phyloP scores from a whole-genome alignment of 2,113 vertebrate genomes.

The Rhea americana region DNA sequence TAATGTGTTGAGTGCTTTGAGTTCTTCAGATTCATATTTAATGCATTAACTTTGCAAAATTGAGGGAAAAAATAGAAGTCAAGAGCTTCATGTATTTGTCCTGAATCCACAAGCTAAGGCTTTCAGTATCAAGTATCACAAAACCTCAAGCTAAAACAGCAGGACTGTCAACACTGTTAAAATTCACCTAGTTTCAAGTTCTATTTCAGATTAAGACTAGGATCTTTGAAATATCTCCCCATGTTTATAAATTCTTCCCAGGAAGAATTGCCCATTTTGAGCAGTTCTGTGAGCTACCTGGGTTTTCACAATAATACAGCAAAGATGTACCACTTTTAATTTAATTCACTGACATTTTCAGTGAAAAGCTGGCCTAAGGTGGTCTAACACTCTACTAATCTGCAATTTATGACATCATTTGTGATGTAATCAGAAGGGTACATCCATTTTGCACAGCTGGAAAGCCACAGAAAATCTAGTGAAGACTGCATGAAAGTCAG shows the following conservation, averaged over 20 bases:
- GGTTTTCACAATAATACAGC: background rate
- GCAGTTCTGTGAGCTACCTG: background rate
- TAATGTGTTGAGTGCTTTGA: background rate
- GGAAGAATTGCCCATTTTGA: background rate
- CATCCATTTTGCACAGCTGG: background rate
- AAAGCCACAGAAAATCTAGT: background rate
- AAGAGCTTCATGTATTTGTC: background rate
- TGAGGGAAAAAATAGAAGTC: background rate
- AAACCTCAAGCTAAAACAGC: background rate
- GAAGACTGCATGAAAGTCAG: background rate
- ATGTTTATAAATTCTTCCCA: background rate
- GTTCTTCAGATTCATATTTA: background rate
- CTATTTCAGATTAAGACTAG: background rate
- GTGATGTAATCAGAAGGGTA: background rate
- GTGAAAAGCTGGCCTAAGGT: background rate
- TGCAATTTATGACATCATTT: background rate
- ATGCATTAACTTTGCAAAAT: background rate
- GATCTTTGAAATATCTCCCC: background rate
- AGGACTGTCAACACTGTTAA: background rate
- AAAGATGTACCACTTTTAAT: background rate
- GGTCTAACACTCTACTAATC: background rate
- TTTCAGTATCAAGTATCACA: background rate
- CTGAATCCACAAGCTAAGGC: background rate
- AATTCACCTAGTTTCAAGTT: background rate
- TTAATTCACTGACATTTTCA: background rate